These are phyloP conservation scores for Argyresthia goedartella DNA, from an alignment of 2,888 invertebrate genomes.

Conservation along the genomic window DNA sequence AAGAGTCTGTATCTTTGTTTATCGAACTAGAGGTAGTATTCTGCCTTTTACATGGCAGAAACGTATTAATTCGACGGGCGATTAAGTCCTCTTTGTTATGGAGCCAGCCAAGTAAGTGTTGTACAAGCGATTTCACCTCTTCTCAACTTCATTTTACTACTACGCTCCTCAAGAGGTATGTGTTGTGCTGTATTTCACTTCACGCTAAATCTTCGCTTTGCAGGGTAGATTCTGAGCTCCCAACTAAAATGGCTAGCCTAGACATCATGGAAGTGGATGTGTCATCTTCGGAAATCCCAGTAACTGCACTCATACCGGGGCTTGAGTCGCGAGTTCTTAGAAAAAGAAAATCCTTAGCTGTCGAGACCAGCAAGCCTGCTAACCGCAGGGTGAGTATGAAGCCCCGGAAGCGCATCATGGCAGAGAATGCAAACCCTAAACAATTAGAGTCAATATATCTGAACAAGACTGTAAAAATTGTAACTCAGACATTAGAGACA, in stretches of 20 bases:
- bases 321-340: slow-evolving; percentile 38
- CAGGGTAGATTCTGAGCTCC: slow-evolving; percentile 29
- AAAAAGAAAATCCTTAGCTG: slow-evolving; percentile 46
- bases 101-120: no score
- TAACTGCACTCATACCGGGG: slow-evolving; percentile 24
- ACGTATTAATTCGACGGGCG: no score
- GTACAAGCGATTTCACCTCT: no score
- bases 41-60: no score
- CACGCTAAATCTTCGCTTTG: background rate
- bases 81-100: no score
- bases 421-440: slow-evolving; percentile 48
- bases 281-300: slow-evolving; percentile 12
- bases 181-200: no score
- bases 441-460: slow-evolving; percentile 69
- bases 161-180: no score
- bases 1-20: no score
- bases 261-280: slow-evolving; percentile 56
- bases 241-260: slow-evolving; percentile 57
- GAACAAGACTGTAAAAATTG: slow-evolving; percentile 64
- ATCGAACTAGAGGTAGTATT: no score
- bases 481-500: slow-evolving; percentile 70
- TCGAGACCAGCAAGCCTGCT: slow-evolving; percentile 39
- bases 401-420: slow-evolving; percentile 46
- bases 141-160: no score
- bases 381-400: slow-evolving; percentile 62